Conservation (phyloP, 2,888 invertebrate genomes). For the Chrysolina haemoptera region DNA sequence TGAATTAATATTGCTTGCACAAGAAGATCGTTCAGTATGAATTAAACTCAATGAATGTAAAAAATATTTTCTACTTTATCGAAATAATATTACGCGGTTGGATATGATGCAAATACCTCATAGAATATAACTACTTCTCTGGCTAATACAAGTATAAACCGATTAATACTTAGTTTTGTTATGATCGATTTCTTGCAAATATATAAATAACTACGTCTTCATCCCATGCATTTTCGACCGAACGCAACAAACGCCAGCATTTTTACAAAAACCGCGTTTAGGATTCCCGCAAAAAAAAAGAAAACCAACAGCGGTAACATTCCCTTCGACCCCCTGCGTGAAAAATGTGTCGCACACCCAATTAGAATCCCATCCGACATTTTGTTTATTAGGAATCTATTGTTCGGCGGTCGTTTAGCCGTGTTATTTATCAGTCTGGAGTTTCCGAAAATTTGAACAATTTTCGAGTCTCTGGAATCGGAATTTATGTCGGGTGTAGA, state of each 20-base stretch:
- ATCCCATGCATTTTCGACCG: not conserved
- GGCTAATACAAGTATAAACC: no score
- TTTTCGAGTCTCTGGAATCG: conserved; percentile 28
- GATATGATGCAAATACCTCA: no score
- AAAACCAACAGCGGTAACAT: not conserved
- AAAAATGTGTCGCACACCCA: conserved; percentile 44
- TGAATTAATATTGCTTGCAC: no score
- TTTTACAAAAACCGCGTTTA: not conserved
- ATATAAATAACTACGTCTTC: not conserved
- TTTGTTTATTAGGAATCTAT: conserved; percentile 53
- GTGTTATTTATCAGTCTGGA: conserved; percentile 35
- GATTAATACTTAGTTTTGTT: no score
- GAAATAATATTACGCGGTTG: no score
- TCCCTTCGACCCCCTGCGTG: conserved; percentile 23
- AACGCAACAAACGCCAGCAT: not conserved
- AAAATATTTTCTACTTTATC: no score
- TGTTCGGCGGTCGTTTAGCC: conserved; percentile 35
- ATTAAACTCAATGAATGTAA: no score
- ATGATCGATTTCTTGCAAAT: no score
- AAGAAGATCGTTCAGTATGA: no score
- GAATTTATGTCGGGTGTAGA: conserved; percentile 36
- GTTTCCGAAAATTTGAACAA: conserved; percentile 52
- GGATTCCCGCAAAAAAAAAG: not conserved
- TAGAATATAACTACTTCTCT: no score
- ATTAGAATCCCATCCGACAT: conserved; percentile 50